Percentiles rank a stretch among this genome's conserved stretches.
Evolutionary conservation across 1,140 invertebrate species (phyloP).

Genomic region (Vanessa atalanta): DNA sequence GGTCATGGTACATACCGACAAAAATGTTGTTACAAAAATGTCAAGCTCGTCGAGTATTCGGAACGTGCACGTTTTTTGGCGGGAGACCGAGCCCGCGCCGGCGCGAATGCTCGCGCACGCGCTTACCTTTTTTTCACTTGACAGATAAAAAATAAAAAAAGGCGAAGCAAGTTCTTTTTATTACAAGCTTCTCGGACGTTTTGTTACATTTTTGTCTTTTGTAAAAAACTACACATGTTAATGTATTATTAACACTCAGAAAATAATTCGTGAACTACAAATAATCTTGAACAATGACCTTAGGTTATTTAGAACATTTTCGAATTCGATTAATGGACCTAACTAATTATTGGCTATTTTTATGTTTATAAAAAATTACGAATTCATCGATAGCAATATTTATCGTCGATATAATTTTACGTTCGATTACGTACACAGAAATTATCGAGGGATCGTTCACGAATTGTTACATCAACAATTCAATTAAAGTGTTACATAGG

Average conservation of each 20-base stretch:
- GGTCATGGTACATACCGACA: conserved; percentile 13
- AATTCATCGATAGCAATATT: conserved; percentile 2
- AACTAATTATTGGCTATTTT: too few species aligned
- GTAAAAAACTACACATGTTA: conserved; percentile 20
- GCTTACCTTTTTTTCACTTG: conserved; percentile 55
- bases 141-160: conserved; percentile 25
- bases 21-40: conserved; percentile 56
- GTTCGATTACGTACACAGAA: conserved; percentile 9
- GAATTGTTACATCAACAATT: conserved; percentile 63
- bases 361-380: too few species aligned
- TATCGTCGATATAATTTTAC: neutral
- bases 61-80: conserved; percentile 68
- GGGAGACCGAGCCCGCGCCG: conserved; percentile 52
- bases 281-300: neutral
- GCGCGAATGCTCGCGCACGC: conserved; percentile 72
- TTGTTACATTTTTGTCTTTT: conserved; percentile 15
- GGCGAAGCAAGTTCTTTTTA: conserved; percentile 57
- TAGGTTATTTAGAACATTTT: neutral
- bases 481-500: conserved; percentile 63
- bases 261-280: too few species aligned
- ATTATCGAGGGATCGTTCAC: neutral
- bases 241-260: neutral
- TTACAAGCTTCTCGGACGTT: conserved; percentile 41
- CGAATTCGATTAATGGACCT: neutral
- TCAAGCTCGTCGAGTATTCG: conserved; percentile 58